Evolutionary conservation across 2,113 vertebrate genomes (phyloP), one percentile per base, ranked within the genome.

Genomic region (Choloepus hoffmanni): DNA sequence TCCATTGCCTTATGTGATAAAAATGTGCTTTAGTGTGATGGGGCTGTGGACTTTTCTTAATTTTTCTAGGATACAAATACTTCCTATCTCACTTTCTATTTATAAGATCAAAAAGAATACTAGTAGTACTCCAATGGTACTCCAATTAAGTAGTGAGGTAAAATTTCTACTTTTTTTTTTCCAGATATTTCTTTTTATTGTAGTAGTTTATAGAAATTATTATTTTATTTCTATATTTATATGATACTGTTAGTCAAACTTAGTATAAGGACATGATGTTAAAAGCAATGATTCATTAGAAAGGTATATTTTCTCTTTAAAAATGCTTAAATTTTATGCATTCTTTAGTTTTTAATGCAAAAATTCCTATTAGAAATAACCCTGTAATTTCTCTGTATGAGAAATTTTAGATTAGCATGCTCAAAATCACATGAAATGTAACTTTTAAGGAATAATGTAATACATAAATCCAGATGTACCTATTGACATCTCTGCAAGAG

Each of bases 271-370:
- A 7, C 11, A 63, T 43, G 77, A 9, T 58, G 63, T 45, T 93
- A 86, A 68, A 82, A 92, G 65, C 23, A 86, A 45, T 89, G 62
- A 63, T 63, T 91, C 68, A 83, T 73, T 95, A 76, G 23, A 92
- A 94, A 74, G 72, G 5, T 70, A 21, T 62, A 4, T 85, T 93
- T 94, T 90, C 40, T 93, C 8, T 79, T 91, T 33, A 85, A 73
- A 55, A 89, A 70, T 95, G 16, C 28, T 89, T 78, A 58, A n/a
- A 84, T 74, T 94, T 92, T 94, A 5, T 92, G 28, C 7, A 82
- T 85, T 91, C 21, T 92, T 92, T 63, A 94, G 30, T 83, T 93
- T 94, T 94, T 50, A 45, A 16, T 93, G 45, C 62, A 76, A 85
- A 92, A 81, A 77, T n/a, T 89, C 30, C 16, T 93, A 7, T 93